Evolutionary conservation across 2,888 invertebrate genomes (phyloP).

Genomic region (Nephrotoma appendiculata): DNA sequence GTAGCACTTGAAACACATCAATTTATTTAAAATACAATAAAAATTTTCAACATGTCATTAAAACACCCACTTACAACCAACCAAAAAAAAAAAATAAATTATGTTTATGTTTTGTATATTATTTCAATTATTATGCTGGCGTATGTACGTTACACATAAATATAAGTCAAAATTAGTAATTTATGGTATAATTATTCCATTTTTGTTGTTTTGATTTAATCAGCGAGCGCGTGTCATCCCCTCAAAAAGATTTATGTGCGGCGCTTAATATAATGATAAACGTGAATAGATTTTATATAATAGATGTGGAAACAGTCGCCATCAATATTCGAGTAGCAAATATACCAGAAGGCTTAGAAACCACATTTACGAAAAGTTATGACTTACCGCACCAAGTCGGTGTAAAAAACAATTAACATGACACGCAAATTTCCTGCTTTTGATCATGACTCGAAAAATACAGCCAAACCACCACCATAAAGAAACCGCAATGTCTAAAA

Average conservation of each 20-base stretch:
- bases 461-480: background rate
- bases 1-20: background rate
- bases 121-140: background rate
- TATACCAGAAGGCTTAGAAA: too few relatives aligned
- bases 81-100: background rate
- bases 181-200: background rate
- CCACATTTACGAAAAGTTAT: too few relatives aligned
- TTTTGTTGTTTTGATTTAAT: background rate
- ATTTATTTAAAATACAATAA: background rate
- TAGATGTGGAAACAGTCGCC: too few relatives aligned
- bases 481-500: background rate
- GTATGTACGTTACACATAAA: background rate
- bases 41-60: background rate
- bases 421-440: background rate
- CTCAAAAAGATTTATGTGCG: background rate
- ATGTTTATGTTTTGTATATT: background rate
- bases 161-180: background rate
- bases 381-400: too few relatives aligned
- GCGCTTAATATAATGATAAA: too few relatives aligned
- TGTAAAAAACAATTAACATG: background rate
- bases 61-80: background rate
- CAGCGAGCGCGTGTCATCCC: background rate
- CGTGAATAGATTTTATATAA: too few relatives aligned
- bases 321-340: too few relatives aligned
- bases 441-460: background rate